Evolutionary conservation across 1,140 invertebrate species (phyloP).

Genomic region (Holcopasites calliopsidis): DNA sequence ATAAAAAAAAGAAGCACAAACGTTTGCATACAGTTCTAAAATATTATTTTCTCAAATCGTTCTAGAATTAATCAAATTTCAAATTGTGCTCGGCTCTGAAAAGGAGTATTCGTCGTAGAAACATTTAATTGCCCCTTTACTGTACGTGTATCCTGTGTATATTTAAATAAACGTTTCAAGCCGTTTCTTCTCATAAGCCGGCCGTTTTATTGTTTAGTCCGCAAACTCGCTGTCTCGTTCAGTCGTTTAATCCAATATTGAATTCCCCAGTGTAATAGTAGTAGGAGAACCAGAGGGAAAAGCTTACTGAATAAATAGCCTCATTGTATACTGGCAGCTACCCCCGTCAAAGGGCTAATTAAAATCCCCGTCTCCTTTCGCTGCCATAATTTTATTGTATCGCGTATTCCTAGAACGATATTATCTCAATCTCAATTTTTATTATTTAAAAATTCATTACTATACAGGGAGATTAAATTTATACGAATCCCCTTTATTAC

Average conservation of each 20-base stretch:
- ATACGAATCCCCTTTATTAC: too few relatives aligned
- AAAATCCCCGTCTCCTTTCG: not conserved
- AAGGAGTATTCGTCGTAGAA: not conserved
- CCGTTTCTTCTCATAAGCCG: not conserved
- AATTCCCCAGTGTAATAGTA: not conserved
- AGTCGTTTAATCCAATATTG: not conserved
- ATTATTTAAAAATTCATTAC: too few relatives aligned
- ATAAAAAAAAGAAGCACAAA: too few relatives aligned
- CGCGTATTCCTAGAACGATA: too few relatives aligned
- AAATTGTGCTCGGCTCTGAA: constrained; percentile 5
- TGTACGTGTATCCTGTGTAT: constrained; percentile 6
- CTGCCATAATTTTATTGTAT: not conserved
- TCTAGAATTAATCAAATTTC: too few relatives aligned
- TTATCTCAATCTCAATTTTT: too few relatives aligned
- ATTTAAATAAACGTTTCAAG: constrained; percentile 39
- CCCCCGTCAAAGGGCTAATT: not conserved
- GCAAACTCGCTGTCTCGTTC: not conserved
- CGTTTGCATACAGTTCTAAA: too few relatives aligned
- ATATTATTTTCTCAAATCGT: too few relatives aligned
- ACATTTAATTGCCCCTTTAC: not conserved
- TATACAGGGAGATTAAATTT: too few relatives aligned
- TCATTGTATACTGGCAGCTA: not conserved
- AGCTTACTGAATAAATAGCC: not conserved
- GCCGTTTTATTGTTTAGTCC: not conserved
- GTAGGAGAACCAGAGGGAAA: not conserved